Evolutionary conservation across 1,140 invertebrate species (phyloP).

Genomic region (Spodoptera litura): DNA sequence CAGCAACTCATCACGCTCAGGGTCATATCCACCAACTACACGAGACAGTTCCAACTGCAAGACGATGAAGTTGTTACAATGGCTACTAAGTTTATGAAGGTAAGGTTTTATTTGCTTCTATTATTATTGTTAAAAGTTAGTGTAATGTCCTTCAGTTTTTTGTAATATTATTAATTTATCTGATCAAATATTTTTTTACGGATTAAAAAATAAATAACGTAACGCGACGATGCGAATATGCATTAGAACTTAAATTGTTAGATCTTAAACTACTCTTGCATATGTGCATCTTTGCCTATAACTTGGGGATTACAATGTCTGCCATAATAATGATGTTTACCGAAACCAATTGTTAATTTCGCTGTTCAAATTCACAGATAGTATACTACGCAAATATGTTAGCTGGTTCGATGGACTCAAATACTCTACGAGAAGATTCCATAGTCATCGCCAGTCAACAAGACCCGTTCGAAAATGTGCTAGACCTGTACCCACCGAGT

Average conservation of each 20-base stretch:
- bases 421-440: slow-evolving; percentile 87
- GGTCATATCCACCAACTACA: slow-evolving; percentile 92
- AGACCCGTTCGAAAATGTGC: slow-evolving; percentile 77
- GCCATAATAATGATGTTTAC: too few species aligned
- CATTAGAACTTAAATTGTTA: too few species aligned
- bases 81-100: slow-evolving; percentile 94
- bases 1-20: slow-evolving; percentile 95
- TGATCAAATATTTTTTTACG: too few species aligned
- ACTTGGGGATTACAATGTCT: too few species aligned
- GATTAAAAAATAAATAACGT: too few species aligned
- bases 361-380: slow-evolving; percentile 86
- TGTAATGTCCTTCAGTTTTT: too few species aligned
- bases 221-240: too few species aligned
- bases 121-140: too few species aligned
- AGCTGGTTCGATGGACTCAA: slow-evolving; percentile 92
- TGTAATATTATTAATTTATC: too few species aligned
- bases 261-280: too few species aligned
- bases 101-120: slow-evolving; percentile 57
- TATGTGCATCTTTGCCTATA: too few species aligned
- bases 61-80: slow-evolving; percentile 93
- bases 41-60: slow-evolving; percentile 92
- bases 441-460: slow-evolving; percentile 76
- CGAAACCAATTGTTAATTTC: too few species aligned
- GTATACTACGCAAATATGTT: slow-evolving; percentile 96
- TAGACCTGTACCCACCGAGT: slow-evolving; percentile 77